Percentiles rank a stretch among this genome's conserved stretches.
phyloP scores from a whole-genome alignment of 2,888 invertebrate genomes.

The Cylloceria caligata region DNA sequence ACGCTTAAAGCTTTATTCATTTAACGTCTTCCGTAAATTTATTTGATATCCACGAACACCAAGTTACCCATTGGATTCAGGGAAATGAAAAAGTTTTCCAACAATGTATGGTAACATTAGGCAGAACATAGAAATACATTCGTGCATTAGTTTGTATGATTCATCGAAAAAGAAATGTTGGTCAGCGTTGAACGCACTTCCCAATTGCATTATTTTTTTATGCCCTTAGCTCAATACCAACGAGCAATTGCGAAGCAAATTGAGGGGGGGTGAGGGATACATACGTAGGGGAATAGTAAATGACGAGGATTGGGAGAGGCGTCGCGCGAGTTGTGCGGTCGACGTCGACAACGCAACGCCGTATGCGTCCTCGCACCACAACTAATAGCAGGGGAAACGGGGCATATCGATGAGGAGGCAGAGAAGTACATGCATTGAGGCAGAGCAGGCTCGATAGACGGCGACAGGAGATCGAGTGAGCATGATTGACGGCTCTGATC shows the following conservation, averaged over 20 bases:
- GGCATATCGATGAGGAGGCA: constrained; percentile 28
- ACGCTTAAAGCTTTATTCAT: background rate
- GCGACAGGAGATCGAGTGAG: constrained; percentile 67
- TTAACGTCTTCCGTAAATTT: background rate
- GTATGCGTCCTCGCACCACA: constrained; percentile 36
- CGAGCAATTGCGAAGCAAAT: constrained; percentile 45
- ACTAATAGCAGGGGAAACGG: constrained; percentile 37
- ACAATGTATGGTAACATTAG: background rate
- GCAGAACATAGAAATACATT: background rate
- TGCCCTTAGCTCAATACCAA: constrained; percentile 30
- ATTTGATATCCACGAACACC: background rate
- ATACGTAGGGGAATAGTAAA: constrained; percentile 8
- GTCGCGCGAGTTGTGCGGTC: constrained; percentile 49
- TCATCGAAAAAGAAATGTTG: background rate
- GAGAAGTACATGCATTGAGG: constrained; percentile 37
- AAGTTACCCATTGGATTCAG: background rate
- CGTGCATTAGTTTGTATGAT: background rate
- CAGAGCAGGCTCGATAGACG: constrained; percentile 63
- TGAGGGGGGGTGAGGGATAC: constrained; percentile 9
- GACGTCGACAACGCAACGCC: constrained; percentile 47
- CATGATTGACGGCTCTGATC: constrained; percentile 70
- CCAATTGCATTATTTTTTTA: constrained; percentile 35
- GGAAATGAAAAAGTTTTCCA: background rate
- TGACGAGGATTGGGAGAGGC: constrained; percentile 37
- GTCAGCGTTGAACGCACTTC: background rate